A percentile compares a stretch with the other conserved stretches of the same genome.
Conservation (phyloP, 2,113 vertebrate species). For the Spea bombifrons region DNA sequence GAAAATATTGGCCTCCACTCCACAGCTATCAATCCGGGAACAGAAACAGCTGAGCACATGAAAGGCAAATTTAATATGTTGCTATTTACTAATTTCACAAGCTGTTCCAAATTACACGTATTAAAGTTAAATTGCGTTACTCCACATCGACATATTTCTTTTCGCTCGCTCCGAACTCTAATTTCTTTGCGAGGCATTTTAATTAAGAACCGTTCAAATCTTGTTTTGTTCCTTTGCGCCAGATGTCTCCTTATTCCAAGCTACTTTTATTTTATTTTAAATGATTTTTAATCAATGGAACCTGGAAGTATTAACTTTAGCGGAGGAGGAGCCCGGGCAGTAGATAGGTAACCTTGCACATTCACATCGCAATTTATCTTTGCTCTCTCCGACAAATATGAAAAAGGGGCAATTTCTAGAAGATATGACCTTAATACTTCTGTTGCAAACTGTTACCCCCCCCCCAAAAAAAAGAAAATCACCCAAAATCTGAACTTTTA, state of each 20-base stretch:
- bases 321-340: background rate
- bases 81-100: conserved; percentile 9
- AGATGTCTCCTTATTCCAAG: conserved; percentile 29
- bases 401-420: background rate
- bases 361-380: too few relatives aligned
- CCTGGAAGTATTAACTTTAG: background rate
- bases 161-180: conserved; percentile 8
- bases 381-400: background rate
- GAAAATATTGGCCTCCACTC: background rate
- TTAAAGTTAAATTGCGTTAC: conserved; percentile 21
- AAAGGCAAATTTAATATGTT: conserved; percentile 9
- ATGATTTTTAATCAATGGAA: conserved; percentile 15
- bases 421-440: background rate
- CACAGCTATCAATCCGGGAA: too few relatives aligned
- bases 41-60: conserved; percentile 10
- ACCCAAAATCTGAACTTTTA: too few relatives aligned
- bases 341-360: too few relatives aligned
- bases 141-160: background rate
- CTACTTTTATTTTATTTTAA: conserved; percentile 27
- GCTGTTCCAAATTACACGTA: conserved; percentile 3
- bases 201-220: conserved; percentile 38
- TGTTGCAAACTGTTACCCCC: too few relatives aligned
- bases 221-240: conserved; percentile 21
- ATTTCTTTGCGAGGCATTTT: conserved; percentile 17
- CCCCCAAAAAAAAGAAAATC: too few relatives aligned